These are phyloP conservation scores for Trichosurus vulpecula DNA, from an alignment of 2,797 vertebrate species.

Conservation along the genomic window DNA sequence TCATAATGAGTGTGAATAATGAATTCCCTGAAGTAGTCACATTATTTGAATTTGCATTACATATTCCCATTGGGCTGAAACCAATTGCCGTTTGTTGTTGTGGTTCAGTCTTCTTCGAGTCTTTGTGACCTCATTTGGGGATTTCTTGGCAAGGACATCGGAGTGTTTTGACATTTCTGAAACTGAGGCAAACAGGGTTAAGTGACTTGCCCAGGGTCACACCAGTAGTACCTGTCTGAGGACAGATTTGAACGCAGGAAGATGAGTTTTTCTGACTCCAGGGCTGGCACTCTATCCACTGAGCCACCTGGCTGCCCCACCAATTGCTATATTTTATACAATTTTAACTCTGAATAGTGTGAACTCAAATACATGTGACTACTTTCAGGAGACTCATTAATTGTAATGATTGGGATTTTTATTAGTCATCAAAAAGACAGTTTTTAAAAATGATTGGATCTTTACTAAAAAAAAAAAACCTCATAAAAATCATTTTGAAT, in stretches of 20 bases:
- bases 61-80: not conserved
- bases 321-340: not conserved
- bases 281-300: not conserved
- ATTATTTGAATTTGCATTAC: not conserved
- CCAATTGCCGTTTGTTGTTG: not conserved
- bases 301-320: not conserved
- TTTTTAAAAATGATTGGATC: conserved; percentile 20
- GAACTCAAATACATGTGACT: not conserved
- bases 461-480: not conserved
- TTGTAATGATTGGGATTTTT: not conserved
- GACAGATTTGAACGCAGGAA: not conserved
- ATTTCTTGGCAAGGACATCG: not conserved
- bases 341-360: not conserved
- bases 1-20: not conserved
- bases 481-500: conserved; percentile 32
- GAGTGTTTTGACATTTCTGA: not conserved
- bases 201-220: not conserved
- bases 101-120: not conserved
- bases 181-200: not conserved
- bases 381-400: not conserved
- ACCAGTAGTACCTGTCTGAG: not conserved
- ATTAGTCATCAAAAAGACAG: not conserved
- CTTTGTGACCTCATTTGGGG: not conserved
- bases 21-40: not conserved
- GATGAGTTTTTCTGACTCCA: not conserved